phyloP scores from a whole-genome alignment of 2,888 invertebrate species.

The Aleiodes leptofemur region DNA sequence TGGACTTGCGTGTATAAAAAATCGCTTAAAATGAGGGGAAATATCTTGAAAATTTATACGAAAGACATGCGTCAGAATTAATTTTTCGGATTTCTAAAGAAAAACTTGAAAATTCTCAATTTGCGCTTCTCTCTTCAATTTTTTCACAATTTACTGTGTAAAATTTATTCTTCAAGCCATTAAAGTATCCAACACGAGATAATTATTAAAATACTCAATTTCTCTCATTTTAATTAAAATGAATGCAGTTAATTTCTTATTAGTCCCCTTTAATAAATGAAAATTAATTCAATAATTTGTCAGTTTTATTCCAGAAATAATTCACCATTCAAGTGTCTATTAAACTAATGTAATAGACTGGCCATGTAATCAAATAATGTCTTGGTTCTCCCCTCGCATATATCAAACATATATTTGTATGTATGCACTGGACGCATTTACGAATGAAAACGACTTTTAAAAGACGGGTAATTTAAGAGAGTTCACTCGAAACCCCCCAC shows the following conservation, averaged over 20 bases:
- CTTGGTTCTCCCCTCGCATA: slow-evolving; percentile 40
- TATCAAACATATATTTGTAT: slow-evolving; percentile 66
- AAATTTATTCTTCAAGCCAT: too few relatives aligned
- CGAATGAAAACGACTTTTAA: slow-evolving; percentile 72
- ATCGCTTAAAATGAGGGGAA: background rate
- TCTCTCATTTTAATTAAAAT: too few relatives aligned
- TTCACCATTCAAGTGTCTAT: slow-evolving; percentile 2
- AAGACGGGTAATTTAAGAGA: slow-evolving; percentile 73
- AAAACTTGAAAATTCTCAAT: too few relatives aligned
- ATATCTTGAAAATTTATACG: too few relatives aligned
- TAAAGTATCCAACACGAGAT: too few relatives aligned
- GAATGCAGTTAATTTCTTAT: too few relatives aligned
- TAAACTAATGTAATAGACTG: slow-evolving; percentile 42
- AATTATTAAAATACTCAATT: too few relatives aligned
- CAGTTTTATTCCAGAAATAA: background rate
- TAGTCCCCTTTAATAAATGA: background rate
- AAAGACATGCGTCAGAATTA: too few relatives aligned
- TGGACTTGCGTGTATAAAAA: background rate
- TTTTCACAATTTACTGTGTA: too few relatives aligned
- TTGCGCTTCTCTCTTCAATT: too few relatives aligned
- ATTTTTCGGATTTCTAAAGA: too few relatives aligned
- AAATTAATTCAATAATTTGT: slow-evolving; percentile 25
- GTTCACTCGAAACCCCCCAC: slow-evolving; percentile 49
- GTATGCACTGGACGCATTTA: slow-evolving; percentile 61
- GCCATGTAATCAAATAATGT: slow-evolving; percentile 63